A percentile compares a stretch with the other conserved stretches of the same genome.
phyloP scores from a whole-genome alignment of 2,888 invertebrate genomes.

The Agrilus cyanescens region DNA sequence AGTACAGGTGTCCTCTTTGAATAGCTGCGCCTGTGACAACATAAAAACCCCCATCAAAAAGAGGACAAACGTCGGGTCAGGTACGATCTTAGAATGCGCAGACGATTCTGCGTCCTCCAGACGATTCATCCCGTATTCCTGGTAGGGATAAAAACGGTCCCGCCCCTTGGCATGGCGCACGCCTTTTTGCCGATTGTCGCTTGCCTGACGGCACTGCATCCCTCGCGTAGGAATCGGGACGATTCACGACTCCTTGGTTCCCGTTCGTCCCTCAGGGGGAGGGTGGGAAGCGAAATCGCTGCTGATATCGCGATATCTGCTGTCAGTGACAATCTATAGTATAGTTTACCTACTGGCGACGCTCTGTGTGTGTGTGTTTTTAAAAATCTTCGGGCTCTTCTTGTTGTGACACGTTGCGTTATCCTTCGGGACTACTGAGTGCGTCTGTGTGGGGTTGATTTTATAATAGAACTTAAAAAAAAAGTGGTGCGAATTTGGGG shows the following conservation, averaged over 20 bases:
- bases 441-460: not conserved
- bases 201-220: conserved; percentile 13
- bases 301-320: conserved; percentile 19
- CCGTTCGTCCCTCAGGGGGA: conserved; percentile 22
- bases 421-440: too few species aligned
- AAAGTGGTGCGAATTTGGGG: not conserved
- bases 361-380: too few species aligned
- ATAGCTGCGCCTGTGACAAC: too few species aligned
- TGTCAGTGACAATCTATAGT: conserved; percentile 29
- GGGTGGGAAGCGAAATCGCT: conserved; percentile 21
- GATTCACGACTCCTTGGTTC: conserved; percentile 11
- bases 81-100: too few species aligned
- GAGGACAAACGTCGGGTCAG: too few species aligned
- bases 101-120: too few species aligned
- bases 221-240: conserved; percentile 15
- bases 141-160: not conserved
- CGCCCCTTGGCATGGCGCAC: conserved; percentile 9
- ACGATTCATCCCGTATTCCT: too few species aligned
- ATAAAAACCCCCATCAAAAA: too few species aligned
- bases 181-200: conserved; percentile 8
- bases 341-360: conserved; percentile 4
- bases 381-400: too few species aligned
- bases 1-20: too few species aligned
- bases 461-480: not conserved
- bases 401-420: too few species aligned